Percentiles rank a stretch among this genome's conserved stretches.
Evolutionary conservation across 1,140 invertebrate species (phyloP).

Genomic region (Papilio polyxenes): DNA sequence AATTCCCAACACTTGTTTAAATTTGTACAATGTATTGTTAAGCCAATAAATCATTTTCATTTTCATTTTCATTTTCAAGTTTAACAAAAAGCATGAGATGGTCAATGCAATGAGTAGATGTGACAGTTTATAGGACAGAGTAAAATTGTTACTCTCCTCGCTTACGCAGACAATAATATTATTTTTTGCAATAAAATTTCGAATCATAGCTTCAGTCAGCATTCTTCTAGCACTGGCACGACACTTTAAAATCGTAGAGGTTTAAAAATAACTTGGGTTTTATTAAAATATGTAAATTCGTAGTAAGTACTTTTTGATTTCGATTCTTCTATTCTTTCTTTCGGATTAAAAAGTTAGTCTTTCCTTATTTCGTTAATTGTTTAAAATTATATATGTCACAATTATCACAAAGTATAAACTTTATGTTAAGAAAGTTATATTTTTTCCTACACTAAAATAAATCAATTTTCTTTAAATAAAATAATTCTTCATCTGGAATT

Average conservation of each 20-base stretch:
- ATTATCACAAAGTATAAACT: not conserved
- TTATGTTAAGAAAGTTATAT: not conserved
- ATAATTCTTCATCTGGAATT: not conserved
- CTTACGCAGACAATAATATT: not conserved
- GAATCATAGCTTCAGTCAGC: not conserved
- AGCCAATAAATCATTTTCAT: no score
- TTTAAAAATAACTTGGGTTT: not conserved
- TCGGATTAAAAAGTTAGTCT: no score
- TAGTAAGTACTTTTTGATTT: no score
- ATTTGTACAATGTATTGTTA: no score
- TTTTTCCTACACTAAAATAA: not conserved
- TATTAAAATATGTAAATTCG: not conserved
- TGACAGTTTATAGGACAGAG: not conserved
- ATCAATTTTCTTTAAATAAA: not conserved
- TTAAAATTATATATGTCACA: no score
- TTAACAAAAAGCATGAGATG: not conserved
- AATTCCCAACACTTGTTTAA: no score
- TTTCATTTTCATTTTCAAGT: no score
- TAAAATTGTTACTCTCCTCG: not conserved
- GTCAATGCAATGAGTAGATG: not conserved
- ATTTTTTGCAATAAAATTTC: conserved; percentile 5
- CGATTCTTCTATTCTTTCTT: no score
- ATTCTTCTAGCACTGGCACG: not conserved
- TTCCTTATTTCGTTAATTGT: no score
- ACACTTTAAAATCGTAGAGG: not conserved